Percentiles rank a stretch among this genome's conserved stretches.
phyloP scores from a whole-genome alignment of 2,113 vertebrate species.

The Erythrocercus mccallii region DNA sequence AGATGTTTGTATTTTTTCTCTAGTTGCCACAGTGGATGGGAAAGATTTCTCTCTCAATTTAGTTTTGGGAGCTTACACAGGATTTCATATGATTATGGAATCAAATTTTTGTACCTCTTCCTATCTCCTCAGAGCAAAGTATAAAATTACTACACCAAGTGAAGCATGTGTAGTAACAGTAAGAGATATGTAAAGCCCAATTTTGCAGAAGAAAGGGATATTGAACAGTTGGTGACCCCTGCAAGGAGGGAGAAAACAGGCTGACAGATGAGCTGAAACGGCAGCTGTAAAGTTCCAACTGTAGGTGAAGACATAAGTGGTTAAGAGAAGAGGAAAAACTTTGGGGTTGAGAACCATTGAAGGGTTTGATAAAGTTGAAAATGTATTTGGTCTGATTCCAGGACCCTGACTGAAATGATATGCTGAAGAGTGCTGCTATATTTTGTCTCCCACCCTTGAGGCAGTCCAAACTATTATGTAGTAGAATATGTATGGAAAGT shows the following conservation, averaged over 20 bases:
- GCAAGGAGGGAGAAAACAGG: background rate
- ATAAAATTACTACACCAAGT: background rate
- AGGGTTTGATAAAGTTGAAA: background rate
- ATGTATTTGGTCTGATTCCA: background rate
- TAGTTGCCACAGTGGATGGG: background rate
- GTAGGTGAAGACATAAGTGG: background rate
- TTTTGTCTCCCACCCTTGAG: background rate
- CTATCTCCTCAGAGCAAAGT: background rate
- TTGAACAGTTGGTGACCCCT: background rate
- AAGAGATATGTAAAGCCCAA: background rate
- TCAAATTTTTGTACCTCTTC: background rate
- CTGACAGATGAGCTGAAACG: background rate
- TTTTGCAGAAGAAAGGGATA: background rate
- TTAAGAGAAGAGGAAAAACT: background rate
- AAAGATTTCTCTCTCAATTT: background rate
- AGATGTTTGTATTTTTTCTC: background rate
- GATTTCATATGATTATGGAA: background rate
- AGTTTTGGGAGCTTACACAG: background rate
- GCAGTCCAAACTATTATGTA: background rate
- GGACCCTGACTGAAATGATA: background rate
- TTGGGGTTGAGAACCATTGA: background rate
- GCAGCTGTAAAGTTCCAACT: background rate
- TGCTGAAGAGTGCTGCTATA: background rate
- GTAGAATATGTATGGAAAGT: background rate
- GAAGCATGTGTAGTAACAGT: background rate